Base-by-base conservation (phyloP, 2,113 vertebrate genomes). In the Colistium nudipinnis region DNA sequence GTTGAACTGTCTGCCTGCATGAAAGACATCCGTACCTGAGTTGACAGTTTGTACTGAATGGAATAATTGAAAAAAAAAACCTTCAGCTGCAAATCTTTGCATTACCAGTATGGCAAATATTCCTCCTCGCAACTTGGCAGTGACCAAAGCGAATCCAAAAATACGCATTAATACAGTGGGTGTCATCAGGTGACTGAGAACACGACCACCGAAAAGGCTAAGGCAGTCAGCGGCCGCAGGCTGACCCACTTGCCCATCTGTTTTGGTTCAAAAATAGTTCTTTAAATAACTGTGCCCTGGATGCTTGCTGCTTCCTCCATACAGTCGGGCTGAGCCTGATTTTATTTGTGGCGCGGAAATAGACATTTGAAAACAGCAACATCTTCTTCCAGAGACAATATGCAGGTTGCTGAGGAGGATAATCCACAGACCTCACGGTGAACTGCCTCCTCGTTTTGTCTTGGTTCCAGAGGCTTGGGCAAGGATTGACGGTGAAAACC, bases 401-500 rank as follows among this genome's bases (percentile, higher is more conserved):
- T 51, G 38, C 49, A 20, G 3, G n/a, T 57, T 12, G 10, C 22
- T 30, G 10, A 22, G 20, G 20, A 14, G 11, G 20, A 44, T 17
- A 31, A 47, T 24, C 22, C 36, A 49, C 39, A 36, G 20, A 28
- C 49, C 54, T 70, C 30, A 9, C n/a, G n/a, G 22, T 38, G 30
- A 64, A 13, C 48, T 10, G 12, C 38, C 31, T 53, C 38, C 7
- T 24, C 6, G 12, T 52, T 38, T 24, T 36, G 12, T 48, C 13
- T 49, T 6, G 1, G 12, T 30, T 56, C 20, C n/a, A n/a, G n/a
- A 33, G 44, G 52, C 56, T 70, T 74, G 43, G 35, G 30, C 25
- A 27, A 28, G 47, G 43, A 57, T 59, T 53, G 51, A 68, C 57
- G 35, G 30, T 22, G 31, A 62, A 14, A 51, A 47, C 48, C 41